Evolutionary conservation across 2,113 vertebrate species (phyloP), one percentile per base, ranked within the genome.

Genomic region (Austrofundulus limnaeus): DNA sequence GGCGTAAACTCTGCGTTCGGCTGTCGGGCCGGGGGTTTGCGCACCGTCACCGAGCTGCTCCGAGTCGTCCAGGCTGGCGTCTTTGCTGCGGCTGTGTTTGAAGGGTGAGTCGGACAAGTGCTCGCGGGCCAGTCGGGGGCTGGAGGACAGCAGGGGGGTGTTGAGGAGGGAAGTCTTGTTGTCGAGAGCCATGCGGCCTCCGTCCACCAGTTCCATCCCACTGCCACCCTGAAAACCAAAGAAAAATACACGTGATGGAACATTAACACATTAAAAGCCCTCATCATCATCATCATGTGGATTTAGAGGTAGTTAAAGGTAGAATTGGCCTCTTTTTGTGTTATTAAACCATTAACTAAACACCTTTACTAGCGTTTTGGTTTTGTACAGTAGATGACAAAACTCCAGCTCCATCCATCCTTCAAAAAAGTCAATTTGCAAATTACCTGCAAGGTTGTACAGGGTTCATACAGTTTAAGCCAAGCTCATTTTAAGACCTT

Each of bases 131-230:
- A 94, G 89, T 2, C 95, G 89, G 16, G 95, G 95, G 0, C 94
- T 95, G 19, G 94, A 94, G 77, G 96, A 95, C 24, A 94, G 91
- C 61, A 94, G 82, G 16, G 96, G 92, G 0, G 95, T 95, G 78
- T 98, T 97, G 49, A 98, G 93, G 48, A 98, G 84, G 0, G 96
- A 94, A 0, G 95, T 94, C 90, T 98, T 98, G 87, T 97, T 98
- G 79, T 98, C 96, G 23, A 98, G 91, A 61, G 91, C 94, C 61
- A 93, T 94, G 57, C 95, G 94, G 21, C 94, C 93, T 0, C 93
- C 88, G 4, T 96, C 95, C 2, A 90, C 47, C 9, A 73, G 51
- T 19, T 95, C 94, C 0, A 75, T 75, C n/a, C 92, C 78, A 2
- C 92, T 65, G 89, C 93, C 74, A 62, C 89, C 83, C 94, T 91